A percentile compares a stretch with the other conserved stretches of the same genome.
Evolutionary conservation across 2,888 invertebrate species (phyloP).

Genomic region (Agrochola circellaris): DNA sequence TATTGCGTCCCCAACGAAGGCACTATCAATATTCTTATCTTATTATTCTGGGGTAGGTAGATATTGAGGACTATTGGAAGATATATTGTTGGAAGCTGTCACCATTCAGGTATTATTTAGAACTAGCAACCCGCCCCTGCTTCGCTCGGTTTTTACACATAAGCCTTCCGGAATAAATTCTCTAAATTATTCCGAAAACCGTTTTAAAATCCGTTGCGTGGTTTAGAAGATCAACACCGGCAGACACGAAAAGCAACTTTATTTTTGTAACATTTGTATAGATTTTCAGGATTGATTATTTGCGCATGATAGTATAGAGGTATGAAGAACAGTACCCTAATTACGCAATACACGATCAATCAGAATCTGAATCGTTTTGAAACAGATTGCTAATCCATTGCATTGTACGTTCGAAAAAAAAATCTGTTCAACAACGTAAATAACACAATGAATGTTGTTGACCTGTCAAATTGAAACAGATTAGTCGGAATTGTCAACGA

Average conservation of each 20-base stretch:
- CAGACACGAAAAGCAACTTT: not conserved
- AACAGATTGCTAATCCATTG: no score
- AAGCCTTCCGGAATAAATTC: not conserved
- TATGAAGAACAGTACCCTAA: no score
- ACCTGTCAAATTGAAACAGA: no score
- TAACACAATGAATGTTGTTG: no score
- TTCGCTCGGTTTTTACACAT: not conserved
- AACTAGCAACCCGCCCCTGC: not conserved
- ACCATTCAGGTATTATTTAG: not conserved
- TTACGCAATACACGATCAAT: no score
- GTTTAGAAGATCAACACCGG: not conserved
- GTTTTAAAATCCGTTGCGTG: not conserved
- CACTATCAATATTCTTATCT: slow-evolving; percentile 53
- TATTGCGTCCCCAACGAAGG: slow-evolving; percentile 41
- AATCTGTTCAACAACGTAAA: no score
- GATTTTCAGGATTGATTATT: not conserved
- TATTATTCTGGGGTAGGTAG: slow-evolving; percentile 38
- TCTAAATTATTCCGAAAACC: not conserved
- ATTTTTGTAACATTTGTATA: not conserved
- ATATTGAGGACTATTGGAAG: not conserved
- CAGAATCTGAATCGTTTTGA: no score
- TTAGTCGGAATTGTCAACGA: no score
- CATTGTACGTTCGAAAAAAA: no score
- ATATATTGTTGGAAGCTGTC: slow-evolving; percentile 6
- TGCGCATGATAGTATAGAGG: not conserved